phyloP scores from a whole-genome alignment of 2,113 vertebrate genomes.

The Cebidichthys violaceus region DNA sequence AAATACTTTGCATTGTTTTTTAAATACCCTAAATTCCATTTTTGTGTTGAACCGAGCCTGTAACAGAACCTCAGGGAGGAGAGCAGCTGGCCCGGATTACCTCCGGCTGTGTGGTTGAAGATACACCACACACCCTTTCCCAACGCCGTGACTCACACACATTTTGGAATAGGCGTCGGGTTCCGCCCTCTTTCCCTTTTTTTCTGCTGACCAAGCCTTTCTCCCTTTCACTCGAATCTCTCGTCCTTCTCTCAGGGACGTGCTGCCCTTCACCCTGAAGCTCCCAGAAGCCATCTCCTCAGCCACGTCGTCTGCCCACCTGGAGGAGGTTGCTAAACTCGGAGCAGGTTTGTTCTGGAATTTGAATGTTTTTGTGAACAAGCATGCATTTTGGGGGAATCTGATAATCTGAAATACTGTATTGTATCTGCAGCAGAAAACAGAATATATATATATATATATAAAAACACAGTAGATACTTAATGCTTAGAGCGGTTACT shows the following conservation, averaged over 20 bases:
- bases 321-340: slow-evolving; percentile 90
- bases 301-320: slow-evolving; percentile 88
- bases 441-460: not conserved
- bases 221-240: not conserved
- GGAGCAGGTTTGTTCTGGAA: slow-evolving; percentile 81
- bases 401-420: not conserved
- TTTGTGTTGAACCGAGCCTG: not conserved
- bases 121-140: not conserved
- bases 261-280: slow-evolving; percentile 93
- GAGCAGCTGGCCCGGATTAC: slow-evolving; percentile 4
- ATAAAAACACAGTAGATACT: not conserved
- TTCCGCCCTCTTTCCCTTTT: not conserved
- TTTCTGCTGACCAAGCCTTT: not conserved
- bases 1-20: not conserved
- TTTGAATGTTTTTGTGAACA: not conserved
- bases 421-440: not conserved
- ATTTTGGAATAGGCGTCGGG: not conserved
- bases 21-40: not conserved
- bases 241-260: slow-evolving; percentile 85
- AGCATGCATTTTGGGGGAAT: not conserved
- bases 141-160: slow-evolving; percentile 34
- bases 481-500: not conserved
- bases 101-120: slow-evolving; percentile 4
- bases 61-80: not conserved
- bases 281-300: slow-evolving; percentile 88